Evolutionary conservation across 2,888 invertebrate species (phyloP).

Genomic region (Eupithecia subfuscata): DNA sequence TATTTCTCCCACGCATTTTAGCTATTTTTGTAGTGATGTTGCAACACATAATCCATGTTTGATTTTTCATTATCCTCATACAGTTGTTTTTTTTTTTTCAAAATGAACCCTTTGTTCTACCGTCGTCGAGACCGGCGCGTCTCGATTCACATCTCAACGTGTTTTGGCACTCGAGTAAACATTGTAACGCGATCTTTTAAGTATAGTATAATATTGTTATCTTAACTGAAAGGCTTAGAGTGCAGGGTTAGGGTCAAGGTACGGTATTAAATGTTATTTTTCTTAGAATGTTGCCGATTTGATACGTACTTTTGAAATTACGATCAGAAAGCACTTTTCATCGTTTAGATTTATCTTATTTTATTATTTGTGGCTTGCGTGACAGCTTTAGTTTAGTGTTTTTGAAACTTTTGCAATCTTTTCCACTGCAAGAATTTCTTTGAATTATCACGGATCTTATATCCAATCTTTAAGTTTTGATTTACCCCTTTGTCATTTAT

Average conservation of each 20-base stretch:
- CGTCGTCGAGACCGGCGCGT: background rate
- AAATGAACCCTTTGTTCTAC: conserved; percentile 4
- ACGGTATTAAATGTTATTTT: conserved; percentile 10
- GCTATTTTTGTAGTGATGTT: background rate
- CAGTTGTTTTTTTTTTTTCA: conserved; percentile 4
- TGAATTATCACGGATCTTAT: background rate
- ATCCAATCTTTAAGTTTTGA: background rate
- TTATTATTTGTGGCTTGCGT: conserved; percentile 7
- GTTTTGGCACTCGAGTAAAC: conserved; percentile 22
- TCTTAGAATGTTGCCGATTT: background rate
- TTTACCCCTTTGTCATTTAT: background rate
- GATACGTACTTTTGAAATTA: background rate
- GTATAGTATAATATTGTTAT: conserved; percentile 31
- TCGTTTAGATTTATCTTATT: conserved; percentile 4
- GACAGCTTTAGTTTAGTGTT: conserved; percentile 5
- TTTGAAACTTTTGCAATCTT: background rate
- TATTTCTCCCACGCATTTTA: background rate
- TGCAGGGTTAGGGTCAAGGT: conserved; percentile 21
- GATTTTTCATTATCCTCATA: background rate
- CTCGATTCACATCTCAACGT: conserved; percentile 1
- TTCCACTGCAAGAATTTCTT: background rate
- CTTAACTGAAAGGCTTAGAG: conserved; percentile 20
- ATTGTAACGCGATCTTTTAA: conserved; percentile 33
- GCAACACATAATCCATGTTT: background rate
- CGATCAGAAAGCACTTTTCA: conserved; percentile 1